Base-by-base conservation (phyloP, 2,113 vertebrate species). In the Urocynchramus pylzowi region DNA sequence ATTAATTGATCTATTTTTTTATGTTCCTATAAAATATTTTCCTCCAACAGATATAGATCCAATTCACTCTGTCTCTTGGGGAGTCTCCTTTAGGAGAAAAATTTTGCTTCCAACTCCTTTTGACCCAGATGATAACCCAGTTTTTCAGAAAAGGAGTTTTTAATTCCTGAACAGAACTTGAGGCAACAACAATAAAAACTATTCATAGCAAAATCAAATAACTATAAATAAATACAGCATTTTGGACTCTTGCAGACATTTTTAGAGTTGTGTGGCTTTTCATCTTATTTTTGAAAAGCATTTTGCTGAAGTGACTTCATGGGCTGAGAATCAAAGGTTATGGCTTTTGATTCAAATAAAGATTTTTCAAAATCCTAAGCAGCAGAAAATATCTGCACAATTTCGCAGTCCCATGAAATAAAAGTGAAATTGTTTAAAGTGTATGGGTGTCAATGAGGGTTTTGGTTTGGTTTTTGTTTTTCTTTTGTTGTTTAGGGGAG, bases 131-230 rank as follows among this genome's bases (percentile, higher is more conserved):
- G 44, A 88, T 39, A 26, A 64, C 10, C 10, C 44, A n/a, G 13
- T 16, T 91, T 68, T 96, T 95, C 77, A 82, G 19, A 64, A 81
- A 95, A 84, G 8, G 9, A 21, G 13, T 23, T 94, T 96, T 45
- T 86, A 87, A 92, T 74, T 90, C 28, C 45, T 81, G 17, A 22
- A 76, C 71, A 79, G 41, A 35, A 52, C 8, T 74, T 84, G 30
- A 23, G 23, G 23, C 26, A 65, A 44, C 12, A 89, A 56, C 22
- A 5, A 57, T 8, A 63, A 71, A 75, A 90, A 7, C 2, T 6
- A 19, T 37, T 22, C 8, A 39, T 8, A 31, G 3, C 18, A 35
- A 70, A 81, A 75, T 16, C 16, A 84, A 65, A 67, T 65, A 73
- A 49, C 27, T 33, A 70, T 70, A 95, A 88, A 52, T 70, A 89